phyloP scores from a whole-genome alignment of 2,113 vertebrate species.

The Lepisosteus osseus region DNA sequence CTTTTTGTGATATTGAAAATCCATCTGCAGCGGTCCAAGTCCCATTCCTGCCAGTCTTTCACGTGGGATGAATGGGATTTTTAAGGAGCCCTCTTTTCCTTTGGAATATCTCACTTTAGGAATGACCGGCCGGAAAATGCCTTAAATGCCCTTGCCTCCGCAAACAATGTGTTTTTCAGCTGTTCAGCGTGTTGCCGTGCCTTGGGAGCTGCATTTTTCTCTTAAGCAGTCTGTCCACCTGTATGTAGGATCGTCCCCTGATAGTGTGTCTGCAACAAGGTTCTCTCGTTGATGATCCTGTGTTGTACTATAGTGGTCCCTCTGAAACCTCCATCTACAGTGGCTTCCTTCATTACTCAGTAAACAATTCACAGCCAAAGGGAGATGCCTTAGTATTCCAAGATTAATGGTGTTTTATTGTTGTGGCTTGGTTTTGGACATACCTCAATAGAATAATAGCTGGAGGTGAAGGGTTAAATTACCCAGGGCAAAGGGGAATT shows the following conservation, averaged over 20 bases:
- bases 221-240: conserved; percentile 26
- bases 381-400: conserved; percentile 24
- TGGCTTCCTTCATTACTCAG: conserved; percentile 28
- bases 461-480: conserved; percentile 46
- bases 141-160: conserved; percentile 41
- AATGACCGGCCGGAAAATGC: conserved; percentile 50
- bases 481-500: conserved; percentile 31
- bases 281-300: not conserved
- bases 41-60: not conserved
- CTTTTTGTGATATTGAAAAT: not conserved
- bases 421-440: conserved; percentile 36
- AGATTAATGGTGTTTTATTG: conserved; percentile 44
- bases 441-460: conserved; percentile 38
- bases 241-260: not conserved
- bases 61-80: not conserved
- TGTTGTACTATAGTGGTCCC: not conserved
- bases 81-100: conserved; percentile 44
- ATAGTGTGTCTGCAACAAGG: not conserved
- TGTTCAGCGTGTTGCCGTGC: conserved; percentile 31
- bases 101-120: conserved; percentile 40
- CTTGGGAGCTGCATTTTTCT: conserved; percentile 34
- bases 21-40: not conserved
- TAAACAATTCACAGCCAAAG: conserved; percentile 36
- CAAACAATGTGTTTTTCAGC: conserved; percentile 35
- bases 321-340: not conserved